Conservation (phyloP, 2,888 invertebrate genomes). For the Malacosoma neustria region DNA sequence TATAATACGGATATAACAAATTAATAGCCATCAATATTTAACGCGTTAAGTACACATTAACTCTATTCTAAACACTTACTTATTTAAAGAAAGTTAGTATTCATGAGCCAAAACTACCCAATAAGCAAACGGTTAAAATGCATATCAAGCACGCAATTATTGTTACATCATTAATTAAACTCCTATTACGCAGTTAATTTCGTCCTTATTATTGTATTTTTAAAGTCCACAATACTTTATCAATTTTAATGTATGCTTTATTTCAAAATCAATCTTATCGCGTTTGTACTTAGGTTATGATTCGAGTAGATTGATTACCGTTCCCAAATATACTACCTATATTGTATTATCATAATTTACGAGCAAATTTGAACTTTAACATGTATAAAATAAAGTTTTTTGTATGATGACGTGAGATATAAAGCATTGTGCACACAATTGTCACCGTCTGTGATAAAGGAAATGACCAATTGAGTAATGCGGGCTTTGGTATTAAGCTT, state of each 20-base stretch:
- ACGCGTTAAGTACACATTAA: no score
- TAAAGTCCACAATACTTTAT: background rate
- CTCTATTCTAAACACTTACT: no score
- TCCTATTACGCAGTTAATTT: background rate
- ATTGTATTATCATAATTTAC: background rate
- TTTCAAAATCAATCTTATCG: background rate
- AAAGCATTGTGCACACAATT: conserved; percentile 40
- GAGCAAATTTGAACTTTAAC: conserved; percentile 11
- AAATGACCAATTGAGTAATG: conserved; percentile 49
- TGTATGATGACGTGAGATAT: conserved; percentile 17
- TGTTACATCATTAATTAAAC: conserved; percentile 19
- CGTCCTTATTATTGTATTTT: background rate
- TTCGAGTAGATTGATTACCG: background rate
- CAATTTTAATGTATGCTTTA: background rate
- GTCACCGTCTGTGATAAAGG: conserved; percentile 40
- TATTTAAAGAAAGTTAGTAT: no score
- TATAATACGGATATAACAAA: no score
- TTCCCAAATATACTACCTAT: background rate
- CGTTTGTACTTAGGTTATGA: background rate
- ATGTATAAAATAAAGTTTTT: conserved; percentile 1
- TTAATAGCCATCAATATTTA: no score
- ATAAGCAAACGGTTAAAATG: conserved; percentile 12
- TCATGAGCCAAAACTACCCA: conserved; percentile 4
- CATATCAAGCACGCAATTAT: conserved; percentile 24
- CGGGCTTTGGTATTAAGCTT: conserved; percentile 39